A percentile compares a stretch with the other conserved stretches of the same genome.
Evolutionary conservation across 2,888 invertebrate genomes (phyloP).

Genomic region (Heliconius charithonia): DNA sequence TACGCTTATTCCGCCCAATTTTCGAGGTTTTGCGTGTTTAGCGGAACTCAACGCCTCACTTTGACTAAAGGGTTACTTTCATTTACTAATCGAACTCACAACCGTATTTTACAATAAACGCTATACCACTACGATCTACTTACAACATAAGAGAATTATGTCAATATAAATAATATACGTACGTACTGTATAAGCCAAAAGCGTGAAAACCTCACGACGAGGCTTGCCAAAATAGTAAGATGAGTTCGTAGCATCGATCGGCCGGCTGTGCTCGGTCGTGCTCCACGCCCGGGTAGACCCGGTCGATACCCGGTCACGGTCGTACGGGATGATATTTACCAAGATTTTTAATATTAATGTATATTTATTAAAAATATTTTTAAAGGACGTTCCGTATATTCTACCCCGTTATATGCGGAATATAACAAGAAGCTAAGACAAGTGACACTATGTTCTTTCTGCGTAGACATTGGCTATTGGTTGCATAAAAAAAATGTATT

Average conservation of each 20-base stretch:
- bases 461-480: too few relatives aligned
- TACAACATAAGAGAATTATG: background rate
- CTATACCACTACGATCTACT: background rate
- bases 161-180: background rate
- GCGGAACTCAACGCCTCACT: background rate
- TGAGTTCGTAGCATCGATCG: conserved; percentile 30
- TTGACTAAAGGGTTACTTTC: background rate
- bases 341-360: background rate
- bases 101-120: background rate
- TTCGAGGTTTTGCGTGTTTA: too few relatives aligned
- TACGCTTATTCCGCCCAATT: background rate
- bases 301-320: conserved; percentile 54
- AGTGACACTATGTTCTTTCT: too few relatives aligned
- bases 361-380: background rate
- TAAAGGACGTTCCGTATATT: background rate
- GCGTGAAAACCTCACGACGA: conserved; percentile 14
- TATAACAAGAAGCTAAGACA: too few relatives aligned
- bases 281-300: conserved; percentile 45
- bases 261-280: conserved; percentile 28
- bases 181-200: conserved; percentile 4
- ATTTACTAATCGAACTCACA: background rate
- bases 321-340: conserved; percentile 18
- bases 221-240: conserved; percentile 29
- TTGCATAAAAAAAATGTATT: too few relatives aligned
- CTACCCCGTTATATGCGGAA: too few relatives aligned